Base-by-base conservation (phyloP, 2,888 invertebrate species). In the Platycheirus rosarum region DNA sequence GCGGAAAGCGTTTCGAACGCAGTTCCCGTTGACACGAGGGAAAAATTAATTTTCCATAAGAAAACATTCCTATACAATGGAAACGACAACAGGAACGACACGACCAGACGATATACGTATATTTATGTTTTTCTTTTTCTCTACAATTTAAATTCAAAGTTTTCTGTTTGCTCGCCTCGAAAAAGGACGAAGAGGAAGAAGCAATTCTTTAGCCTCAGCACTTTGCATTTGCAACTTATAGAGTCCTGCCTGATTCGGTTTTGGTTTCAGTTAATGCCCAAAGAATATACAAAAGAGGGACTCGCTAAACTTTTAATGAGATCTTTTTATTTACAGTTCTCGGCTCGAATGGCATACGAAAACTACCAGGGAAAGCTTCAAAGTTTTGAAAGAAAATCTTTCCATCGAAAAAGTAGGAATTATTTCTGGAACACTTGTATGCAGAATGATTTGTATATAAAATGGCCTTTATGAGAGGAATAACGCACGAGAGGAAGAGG, bases 241-340 rank as follows among this genome's bases (percentile, higher is more conserved):
- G 76, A 76, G 71, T 68, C 60, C 57, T 46, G 53, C 29, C 42
- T 75, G 77, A 73, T 73, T 82, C 46, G 68, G 71, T 73, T 82
- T 60, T 76, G 71, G 82, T 68, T 73, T 68, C 82, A 82, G 77
- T 82, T 82, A 82, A 82, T 82, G 57, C 68, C 77, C 82, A 82
- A 68, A 68, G 60, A 40, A 20, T 32, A 20, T 32, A 23, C 14
- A 37, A 46, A 51, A 40, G 42, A 63, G 46, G 14, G 66, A 71
- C 62, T 68, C 68, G 82, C 66, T 82, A 82, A 82, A 82, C 68
- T 82, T 82, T 82, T 82, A 82, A 82, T 82, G 82, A 82, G 82
- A 77, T 82, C 82, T 77, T 82, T 82, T 82, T 82, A 82, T 82
- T 82, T 82, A 82, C 82, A 82, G 68, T 77, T 77, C 68, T n/a